Evolutionary conservation across 2,888 invertebrate species (phyloP).

Genomic region (Eulithis testata): DNA sequence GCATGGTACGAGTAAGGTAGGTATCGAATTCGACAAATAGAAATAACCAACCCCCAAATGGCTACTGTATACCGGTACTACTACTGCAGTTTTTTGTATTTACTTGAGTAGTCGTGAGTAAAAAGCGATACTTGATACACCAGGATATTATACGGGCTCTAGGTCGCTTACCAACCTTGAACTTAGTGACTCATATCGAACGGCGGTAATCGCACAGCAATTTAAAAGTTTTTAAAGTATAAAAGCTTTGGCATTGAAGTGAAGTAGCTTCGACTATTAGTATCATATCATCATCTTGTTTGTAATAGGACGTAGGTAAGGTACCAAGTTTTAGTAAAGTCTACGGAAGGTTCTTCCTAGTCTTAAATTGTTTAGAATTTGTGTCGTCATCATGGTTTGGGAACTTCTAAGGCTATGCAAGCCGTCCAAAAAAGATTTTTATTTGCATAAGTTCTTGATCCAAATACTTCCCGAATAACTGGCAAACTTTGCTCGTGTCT

Average conservation of each 20-base stretch:
- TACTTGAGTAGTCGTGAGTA: not conserved
- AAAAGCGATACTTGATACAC: conserved; percentile 5
- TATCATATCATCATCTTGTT: conserved; percentile 9
- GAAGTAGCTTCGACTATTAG: conserved; percentile 16
- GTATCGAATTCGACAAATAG: too few relatives aligned
- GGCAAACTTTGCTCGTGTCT: too few relatives aligned
- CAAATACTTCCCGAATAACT: too few relatives aligned
- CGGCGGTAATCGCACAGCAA: conserved; percentile 21
- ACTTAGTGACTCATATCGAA: conserved; percentile 22
- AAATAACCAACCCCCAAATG: too few relatives aligned
- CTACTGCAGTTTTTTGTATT: too few relatives aligned
- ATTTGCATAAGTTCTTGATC: too few relatives aligned
- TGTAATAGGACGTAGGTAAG: conserved; percentile 8
- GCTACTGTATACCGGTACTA: too few relatives aligned
- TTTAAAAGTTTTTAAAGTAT: conserved; percentile 21
- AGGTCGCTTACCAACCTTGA: conserved; percentile 27
- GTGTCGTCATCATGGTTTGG: too few relatives aligned
- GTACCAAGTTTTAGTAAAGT: not conserved
- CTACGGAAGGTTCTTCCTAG: not conserved
- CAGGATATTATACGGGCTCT: conserved; percentile 8
- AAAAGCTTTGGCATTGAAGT: conserved; percentile 24
- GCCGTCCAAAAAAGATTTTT: too few relatives aligned
- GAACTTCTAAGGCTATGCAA: too few relatives aligned
- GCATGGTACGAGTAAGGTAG: too few relatives aligned
- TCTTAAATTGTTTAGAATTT: too few relatives aligned